Percentiles rank a stretch among this genome's conserved stretches.
Evolutionary conservation across 2,113 vertebrate species (phyloP).

Genomic region (Poicephalus meyeri): DNA sequence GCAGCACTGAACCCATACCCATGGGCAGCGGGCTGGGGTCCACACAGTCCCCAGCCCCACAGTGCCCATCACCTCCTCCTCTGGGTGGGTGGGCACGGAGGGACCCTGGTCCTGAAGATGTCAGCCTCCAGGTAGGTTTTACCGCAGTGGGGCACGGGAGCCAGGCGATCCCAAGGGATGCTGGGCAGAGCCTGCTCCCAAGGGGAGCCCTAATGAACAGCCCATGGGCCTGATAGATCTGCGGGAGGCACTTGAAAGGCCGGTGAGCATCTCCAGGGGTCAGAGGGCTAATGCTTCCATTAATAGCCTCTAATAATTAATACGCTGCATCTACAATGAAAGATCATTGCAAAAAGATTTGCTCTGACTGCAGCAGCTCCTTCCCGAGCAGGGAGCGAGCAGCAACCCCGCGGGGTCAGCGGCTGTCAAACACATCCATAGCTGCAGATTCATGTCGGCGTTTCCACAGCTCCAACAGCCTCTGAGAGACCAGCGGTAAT

Average conservation of each 20-base stretch:
- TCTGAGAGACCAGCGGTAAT: background rate
- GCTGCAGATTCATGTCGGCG: constrained; percentile 19
- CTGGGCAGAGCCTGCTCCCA: background rate
- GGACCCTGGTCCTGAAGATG: accelerated
- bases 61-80: too few species aligned
- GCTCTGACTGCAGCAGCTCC: constrained; percentile 9
- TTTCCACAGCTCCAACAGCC: constrained; percentile 25
- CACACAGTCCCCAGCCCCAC: too few species aligned
- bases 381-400: background rate
- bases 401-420: constrained; percentile 27
- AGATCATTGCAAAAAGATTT: constrained; percentile 52
- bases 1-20: background rate
- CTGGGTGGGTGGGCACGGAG: accelerated
- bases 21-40: accelerated
- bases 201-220: background rate
- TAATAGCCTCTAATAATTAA: constrained; percentile 53
- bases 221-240: accelerated
- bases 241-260: background rate
- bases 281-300: constrained; percentile 16
- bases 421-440: constrained; percentile 53
- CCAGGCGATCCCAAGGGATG: accelerated
- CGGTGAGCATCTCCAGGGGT: background rate
- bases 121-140: background rate
- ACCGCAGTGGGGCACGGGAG: background rate
- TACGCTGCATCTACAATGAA: constrained; percentile 43